Base-by-base conservation (phyloP, 1,140 invertebrate species). In the Drosophila punjabiensis region DNA sequence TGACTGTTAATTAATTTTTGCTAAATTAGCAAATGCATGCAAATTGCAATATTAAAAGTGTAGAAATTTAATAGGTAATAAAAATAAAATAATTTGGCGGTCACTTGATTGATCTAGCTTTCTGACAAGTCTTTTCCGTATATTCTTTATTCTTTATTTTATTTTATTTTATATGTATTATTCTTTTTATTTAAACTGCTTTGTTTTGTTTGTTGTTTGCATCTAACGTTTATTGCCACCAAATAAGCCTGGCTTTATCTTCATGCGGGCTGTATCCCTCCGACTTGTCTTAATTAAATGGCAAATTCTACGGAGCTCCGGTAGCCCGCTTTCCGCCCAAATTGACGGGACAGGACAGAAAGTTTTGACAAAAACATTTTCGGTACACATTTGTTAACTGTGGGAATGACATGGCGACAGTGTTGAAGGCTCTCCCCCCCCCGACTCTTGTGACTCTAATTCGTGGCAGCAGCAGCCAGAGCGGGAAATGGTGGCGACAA, bases 371-470 rank as follows among this genome's bases (percentile, higher is more conserved):
- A 63, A 63, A 63, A 59, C 65, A 45, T 78, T 48, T 58, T 69
- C 37, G 24, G 43, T 43, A 35, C 66, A 79, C 75, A 79, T 78
- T 79, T 79, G 65, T 71, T 63, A 73, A 59, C 67, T 30, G 53
- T 50, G 47, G 60, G 64, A 35, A 37, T 77, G 77, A 89, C 81
- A 83, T 77, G 80, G 39, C 70, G 52, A 82, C 70, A 87, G 63
- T 81, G 76, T 56, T 64, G 65, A 71, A 78, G 55, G 76, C 45
- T 61, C 50, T 37, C 53, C 70, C 41, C 53, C 70, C 41, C 41
- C 32, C 48, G 32, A 32, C 50, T 52, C 9, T 52, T 66, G 67
- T 43, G 35, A 60, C 53, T 60, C 73, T 77, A 81, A 85, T 77
- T 78, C 47, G 41, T 60, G 69, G 71, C 69, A 62, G 33, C 64